A percentile compares a stretch with the other conserved stretches of the same genome.
Evolutionary conservation across 2,888 invertebrate species (phyloP).

Genomic region (Idaea straminata): DNA sequence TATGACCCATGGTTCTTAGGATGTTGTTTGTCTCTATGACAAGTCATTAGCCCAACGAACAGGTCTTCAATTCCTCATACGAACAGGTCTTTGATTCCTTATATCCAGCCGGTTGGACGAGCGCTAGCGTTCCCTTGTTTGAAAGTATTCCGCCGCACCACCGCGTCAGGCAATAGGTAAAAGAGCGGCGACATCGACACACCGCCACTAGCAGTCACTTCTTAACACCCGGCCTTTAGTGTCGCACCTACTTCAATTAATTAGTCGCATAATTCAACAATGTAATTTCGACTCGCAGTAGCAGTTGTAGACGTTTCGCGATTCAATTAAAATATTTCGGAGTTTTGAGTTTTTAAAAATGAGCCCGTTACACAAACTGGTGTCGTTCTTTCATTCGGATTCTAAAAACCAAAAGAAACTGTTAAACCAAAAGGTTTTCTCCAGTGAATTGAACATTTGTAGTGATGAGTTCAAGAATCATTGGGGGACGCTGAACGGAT

Average conservation of each 20-base stretch:
- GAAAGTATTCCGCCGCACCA: slow-evolving; percentile 46
- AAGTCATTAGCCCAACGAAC: neutral
- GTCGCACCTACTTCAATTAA: slow-evolving; percentile 11
- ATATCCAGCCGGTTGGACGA: neutral
- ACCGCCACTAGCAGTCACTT: slow-evolving; percentile 33
- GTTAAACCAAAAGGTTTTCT: slow-evolving; percentile 75
- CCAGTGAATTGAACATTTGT: slow-evolving; percentile 79
- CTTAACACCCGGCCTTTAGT: slow-evolving; percentile 33
- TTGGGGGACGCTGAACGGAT: slow-evolving; percentile 76
- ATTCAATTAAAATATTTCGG: neutral
- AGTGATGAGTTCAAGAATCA: slow-evolving; percentile 73
- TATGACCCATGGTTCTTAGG: neutral
- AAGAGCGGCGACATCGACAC: slow-evolving; percentile 57
- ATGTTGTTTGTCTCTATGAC: neutral
- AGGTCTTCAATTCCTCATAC: neutral
- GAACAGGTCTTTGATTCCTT: neutral
- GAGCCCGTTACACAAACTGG: slow-evolving; percentile 82
- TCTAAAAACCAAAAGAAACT: slow-evolving; percentile 68
- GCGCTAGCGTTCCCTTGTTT: slow-evolving; percentile 30
- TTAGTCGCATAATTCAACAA: neutral
- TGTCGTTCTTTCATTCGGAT: slow-evolving; percentile 81
- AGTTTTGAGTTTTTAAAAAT: slow-evolving; percentile 45
- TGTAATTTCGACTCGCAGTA: neutral
- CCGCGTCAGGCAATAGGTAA: slow-evolving; percentile 51
- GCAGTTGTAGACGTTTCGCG: neutral